A percentile compares a stretch with the other conserved stretches of the same genome.
These are phyloP conservation scores for Fistularia commersonii DNA, from an alignment of 2,797 vertebrate species.

Conservation along the genomic window DNA sequence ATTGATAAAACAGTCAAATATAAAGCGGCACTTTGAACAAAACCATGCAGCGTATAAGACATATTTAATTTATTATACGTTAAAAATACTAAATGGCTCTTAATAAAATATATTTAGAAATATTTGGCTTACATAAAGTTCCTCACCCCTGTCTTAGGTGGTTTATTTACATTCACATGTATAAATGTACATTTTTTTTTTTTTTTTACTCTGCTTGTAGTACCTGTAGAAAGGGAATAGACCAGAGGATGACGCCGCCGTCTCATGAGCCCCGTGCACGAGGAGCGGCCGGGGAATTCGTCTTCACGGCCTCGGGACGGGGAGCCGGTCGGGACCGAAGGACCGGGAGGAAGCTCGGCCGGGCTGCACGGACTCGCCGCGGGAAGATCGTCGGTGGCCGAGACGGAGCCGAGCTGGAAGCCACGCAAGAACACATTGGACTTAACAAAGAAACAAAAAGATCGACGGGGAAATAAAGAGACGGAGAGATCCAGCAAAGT, in stretches of 20 bases:
- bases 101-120: no score
- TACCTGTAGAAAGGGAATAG: slow-evolving; percentile 86
- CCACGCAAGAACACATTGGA: slow-evolving; percentile 1
- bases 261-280: slow-evolving; percentile 78
- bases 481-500: slow-evolving; percentile 67
- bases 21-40: no score
- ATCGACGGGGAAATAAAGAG: slow-evolving; percentile 32
- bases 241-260: slow-evolving; percentile 80
- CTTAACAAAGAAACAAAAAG: background rate
- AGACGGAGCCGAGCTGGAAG: slow-evolving; percentile 76
- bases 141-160: no score
- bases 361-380: slow-evolving; percentile 81
- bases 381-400: slow-evolving; percentile 75
- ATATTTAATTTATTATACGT: no score
- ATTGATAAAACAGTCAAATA: no score
- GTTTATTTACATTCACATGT: no score
- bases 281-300: slow-evolving; percentile 75
- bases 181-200: background rate
- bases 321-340: slow-evolving; percentile 73
- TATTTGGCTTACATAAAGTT: no score
- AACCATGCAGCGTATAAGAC: no score
- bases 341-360: slow-evolving; percentile 76
- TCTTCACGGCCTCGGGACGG: slow-evolving; percentile 80
- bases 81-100: no score
- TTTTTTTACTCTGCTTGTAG: background rate